Base-by-base conservation (phyloP, 2,113 vertebrate genomes). In the Glareola pratincola region DNA sequence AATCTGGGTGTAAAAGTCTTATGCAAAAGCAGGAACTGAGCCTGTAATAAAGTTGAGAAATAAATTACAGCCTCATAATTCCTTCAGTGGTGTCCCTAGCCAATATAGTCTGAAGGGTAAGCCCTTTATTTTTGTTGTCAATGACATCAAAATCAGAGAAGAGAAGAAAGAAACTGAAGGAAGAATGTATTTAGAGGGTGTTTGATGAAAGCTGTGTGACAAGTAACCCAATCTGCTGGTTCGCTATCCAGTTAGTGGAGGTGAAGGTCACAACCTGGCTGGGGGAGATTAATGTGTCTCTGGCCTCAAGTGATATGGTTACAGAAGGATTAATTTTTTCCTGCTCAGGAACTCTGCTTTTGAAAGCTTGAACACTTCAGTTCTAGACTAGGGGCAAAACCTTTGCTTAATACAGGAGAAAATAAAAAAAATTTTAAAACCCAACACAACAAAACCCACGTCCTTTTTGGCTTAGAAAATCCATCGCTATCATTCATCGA, bases 401-500 rank as follows among this genome's bases (percentile, higher is more conserved):
- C 30, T 71, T 47, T 57, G 5, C 74, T 72, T 68, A 54, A 60
- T 14, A 16, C 7, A 24, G 53, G 29, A 34, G 14, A 4, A 23
- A 67, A 32, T 19, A 63, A 13, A 12, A 37, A 60, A 22, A 47
- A 10, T 6, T 12, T 13, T 13, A 48, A 45, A 47, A 48, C 21
- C 27, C 37, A 23, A 16, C 21, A n/a, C 47, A 59, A 14, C 13
- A 47, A 22, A 60, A 36, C 9, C 8, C 15, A 37, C 23, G 17
- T 62, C 30, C 48, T 12, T 90, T 64, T 64, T 73, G 48, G 30
- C 37, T 22, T 62, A 45, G 37, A 53, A 86, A 74, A 57, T 29
- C 12, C 24, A 30, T 76, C 1, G 0, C 24, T 67, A 0, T 32
- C 11, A 15, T 29, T 57, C 62, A 18, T 41, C 69, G 13, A n/a